A percentile compares a stretch with the other conserved stretches of the same genome.
Conservation (phyloP, 2,113 vertebrate genomes). For the Shinisaurus crocodilurus region DNA sequence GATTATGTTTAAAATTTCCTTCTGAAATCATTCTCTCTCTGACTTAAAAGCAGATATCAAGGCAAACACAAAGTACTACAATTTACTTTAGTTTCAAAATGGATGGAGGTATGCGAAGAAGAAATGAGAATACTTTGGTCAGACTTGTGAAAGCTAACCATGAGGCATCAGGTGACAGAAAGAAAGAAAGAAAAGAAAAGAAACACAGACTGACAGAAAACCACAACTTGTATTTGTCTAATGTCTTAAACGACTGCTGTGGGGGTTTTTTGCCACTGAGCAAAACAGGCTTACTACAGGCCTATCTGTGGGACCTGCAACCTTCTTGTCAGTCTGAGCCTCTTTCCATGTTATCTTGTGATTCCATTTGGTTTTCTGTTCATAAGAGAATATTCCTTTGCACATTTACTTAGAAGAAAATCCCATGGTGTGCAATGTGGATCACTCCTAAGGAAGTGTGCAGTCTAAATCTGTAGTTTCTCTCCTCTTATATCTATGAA, state of each 20-base stretch:
- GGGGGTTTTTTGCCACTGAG: constrained; percentile 70
- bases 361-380: not conserved
- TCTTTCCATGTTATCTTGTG: not conserved
- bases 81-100: constrained; percentile 16
- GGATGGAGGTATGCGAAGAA: not conserved
- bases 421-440: not conserved
- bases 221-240: constrained; percentile 54
- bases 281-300: constrained; percentile 77
- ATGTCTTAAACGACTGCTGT: constrained; percentile 59
- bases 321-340: constrained; percentile 50
- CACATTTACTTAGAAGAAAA: not conserved
- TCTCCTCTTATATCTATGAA: not conserved
- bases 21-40: not conserved
- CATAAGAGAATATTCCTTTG: not conserved
- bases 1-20: not conserved
- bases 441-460: not conserved
- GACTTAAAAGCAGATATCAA: not conserved
- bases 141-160: constrained; percentile 53
- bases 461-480: not conserved
- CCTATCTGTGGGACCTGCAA: constrained; percentile 66
- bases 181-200: not conserved
- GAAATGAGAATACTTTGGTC: constrained; percentile 58
- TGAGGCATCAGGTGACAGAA: constrained; percentile 45
- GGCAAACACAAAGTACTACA: not conserved
- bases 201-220: constrained; percentile 63